Conservation (phyloP, 2,113 vertebrate genomes). For the Stercorarius parasiticus region DNA sequence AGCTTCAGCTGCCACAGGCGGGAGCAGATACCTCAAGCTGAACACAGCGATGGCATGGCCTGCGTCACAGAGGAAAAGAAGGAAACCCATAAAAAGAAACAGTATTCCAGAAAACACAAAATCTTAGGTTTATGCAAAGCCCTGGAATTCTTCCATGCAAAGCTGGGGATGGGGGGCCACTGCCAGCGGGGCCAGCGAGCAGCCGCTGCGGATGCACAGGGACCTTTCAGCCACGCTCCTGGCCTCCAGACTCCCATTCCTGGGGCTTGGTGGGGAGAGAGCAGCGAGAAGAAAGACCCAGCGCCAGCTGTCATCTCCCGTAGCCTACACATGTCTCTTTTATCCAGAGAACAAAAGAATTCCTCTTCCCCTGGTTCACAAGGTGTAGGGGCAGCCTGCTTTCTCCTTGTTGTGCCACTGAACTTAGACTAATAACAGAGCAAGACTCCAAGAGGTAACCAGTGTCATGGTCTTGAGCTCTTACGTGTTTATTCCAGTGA, state of each 20-base stretch:
- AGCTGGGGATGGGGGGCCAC: rapidly evolving
- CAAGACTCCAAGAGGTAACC: not conserved
- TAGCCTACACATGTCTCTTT: not conserved
- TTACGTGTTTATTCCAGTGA: not conserved
- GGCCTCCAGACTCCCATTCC: not conserved
- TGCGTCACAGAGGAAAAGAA: not conserved
- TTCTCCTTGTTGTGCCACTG: not conserved
- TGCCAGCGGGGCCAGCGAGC: not conserved
- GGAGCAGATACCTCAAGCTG: not conserved
- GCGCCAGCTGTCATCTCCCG: not conserved
- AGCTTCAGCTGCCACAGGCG: not conserved
- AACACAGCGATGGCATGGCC: rapidly evolving
- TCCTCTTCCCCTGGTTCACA: not conserved
- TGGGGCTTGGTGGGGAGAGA: not conserved
- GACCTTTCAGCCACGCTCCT: not conserved
- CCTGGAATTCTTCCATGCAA: not conserved
- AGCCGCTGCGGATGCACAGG: rapidly evolving
- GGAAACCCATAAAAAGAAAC: not conserved
- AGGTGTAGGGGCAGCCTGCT: not conserved
- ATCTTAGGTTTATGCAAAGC: not conserved
- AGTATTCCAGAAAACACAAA: not conserved
- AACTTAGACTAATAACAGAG: not conserved
- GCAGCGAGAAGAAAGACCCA: not conserved
- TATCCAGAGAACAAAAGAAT: not conserved
- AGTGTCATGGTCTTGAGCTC: rapidly evolving